phyloP scores from a whole-genome alignment of 1,140 invertebrate species.

The Metaphire vulgaris region DNA sequence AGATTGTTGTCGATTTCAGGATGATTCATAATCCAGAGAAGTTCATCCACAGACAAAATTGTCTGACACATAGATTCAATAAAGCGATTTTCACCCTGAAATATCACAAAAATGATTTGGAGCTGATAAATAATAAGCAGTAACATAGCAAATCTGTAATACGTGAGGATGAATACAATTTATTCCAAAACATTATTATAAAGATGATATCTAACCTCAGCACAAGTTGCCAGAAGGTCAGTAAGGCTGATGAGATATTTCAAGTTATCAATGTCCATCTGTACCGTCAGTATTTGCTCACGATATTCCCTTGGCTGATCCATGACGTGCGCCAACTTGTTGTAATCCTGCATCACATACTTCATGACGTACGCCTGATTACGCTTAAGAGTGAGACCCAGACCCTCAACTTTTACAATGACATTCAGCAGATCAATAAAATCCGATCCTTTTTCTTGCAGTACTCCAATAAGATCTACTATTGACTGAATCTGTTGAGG shows the following conservation, averaged over 20 bases:
- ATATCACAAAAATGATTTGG: neutral
- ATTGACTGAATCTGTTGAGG: constrained; percentile 44
- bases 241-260: constrained; percentile 33
- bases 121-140: neutral
- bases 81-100: constrained; percentile 50
- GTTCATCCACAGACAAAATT: constrained; percentile 47
- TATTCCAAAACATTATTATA: no score
- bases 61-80: constrained; percentile 52
- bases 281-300: constrained; percentile 20
- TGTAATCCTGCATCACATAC: constrained; percentile 48
- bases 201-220: constrained; percentile 32
- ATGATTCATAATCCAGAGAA: constrained; percentile 44
- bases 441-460: constrained; percentile 39
- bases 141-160: no score
- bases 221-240: constrained; percentile 33
- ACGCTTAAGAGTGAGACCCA: constrained; percentile 46
- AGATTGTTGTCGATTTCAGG: constrained; percentile 40
- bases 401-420: constrained; percentile 43
- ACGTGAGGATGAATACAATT: no score
- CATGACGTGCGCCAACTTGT: constrained; percentile 39
- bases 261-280: constrained; percentile 32
- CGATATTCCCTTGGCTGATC: constrained; percentile 30
- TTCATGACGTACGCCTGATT: constrained; percentile 51
- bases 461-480: constrained; percentile 40
- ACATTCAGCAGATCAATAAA: constrained; percentile 46